These are phyloP conservation scores for Engystomops pustulosus DNA, from an alignment of 2,113 vertebrate species.

Conservation along the genomic window DNA sequence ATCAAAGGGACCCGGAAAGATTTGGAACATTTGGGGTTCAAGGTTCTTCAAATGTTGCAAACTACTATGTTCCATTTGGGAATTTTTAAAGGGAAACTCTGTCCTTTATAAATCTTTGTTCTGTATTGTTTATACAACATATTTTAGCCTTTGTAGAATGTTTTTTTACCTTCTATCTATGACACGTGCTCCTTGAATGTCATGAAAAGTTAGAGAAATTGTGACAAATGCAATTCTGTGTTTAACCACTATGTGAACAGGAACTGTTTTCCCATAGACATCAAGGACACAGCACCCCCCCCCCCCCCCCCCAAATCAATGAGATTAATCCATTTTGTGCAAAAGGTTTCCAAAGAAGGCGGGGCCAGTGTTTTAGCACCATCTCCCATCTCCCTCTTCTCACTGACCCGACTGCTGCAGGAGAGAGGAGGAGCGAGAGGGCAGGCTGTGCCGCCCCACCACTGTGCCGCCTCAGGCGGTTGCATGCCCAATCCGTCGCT, in stretches of 20 bases:
- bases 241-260: neutral
- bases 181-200: neutral
- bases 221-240: neutral
- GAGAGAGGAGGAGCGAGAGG: too few species aligned
- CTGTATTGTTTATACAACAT: neutral
- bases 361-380: too few species aligned
- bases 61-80: too few species aligned
- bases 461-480: too few species aligned
- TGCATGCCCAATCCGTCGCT: too few species aligned
- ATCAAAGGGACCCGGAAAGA: neutral
- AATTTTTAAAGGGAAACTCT: neutral
- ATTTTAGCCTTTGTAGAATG: too few species aligned
- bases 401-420: too few species aligned
- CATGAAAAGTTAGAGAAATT: neutral
- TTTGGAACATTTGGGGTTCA: neutral
- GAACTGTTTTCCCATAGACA: neutral
- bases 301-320: neutral
- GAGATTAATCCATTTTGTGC: neutral
- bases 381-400: too few species aligned
- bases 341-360: too few species aligned
- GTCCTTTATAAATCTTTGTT: neutral
- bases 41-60: too few species aligned
- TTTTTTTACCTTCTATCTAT: neutral
- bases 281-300: neutral
- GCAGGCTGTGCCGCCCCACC: too few species aligned